Percentiles rank a stretch among this genome's conserved stretches.
phyloP scores from a whole-genome alignment of 2,888 invertebrate species.

The Pomacea canaliculata region DNA sequence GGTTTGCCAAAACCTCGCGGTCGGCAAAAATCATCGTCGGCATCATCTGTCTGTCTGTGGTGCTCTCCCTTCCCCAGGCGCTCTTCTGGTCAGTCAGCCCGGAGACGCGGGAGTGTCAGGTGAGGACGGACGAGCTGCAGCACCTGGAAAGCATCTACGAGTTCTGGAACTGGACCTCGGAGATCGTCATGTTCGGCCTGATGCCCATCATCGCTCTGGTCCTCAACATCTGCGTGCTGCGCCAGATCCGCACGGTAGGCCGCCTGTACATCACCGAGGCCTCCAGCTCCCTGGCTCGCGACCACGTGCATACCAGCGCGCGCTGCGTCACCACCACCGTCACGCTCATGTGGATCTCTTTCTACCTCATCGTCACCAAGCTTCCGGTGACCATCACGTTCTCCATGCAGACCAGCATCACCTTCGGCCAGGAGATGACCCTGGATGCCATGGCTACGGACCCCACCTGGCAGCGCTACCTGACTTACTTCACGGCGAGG shows the following conservation, averaged over 20 bases:
- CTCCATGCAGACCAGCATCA: constrained; percentile 47
- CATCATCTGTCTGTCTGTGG: constrained; percentile 45
- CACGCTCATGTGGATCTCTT: constrained; percentile 59
- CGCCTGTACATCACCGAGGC: constrained; percentile 31
- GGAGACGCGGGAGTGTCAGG: constrained; percentile 36
- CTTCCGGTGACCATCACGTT: constrained; percentile 60
- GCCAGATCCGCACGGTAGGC: constrained; percentile 36
- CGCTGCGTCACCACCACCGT: constrained; percentile 48
- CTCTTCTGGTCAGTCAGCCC: constrained; percentile 60
- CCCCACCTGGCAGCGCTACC: constrained; percentile 54
- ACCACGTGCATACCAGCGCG: neutral
- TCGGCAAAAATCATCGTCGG: constrained; percentile 56
- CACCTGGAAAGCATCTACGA: constrained; percentile 39
- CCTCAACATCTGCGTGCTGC: constrained; percentile 55
- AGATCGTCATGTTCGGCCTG: constrained; percentile 51
- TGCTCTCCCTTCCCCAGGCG: constrained; percentile 58
- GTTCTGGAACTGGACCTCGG: constrained; percentile 55
- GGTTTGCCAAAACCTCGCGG: constrained; percentile 56
- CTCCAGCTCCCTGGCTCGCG: constrained; percentile 5
- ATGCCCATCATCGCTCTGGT: constrained; percentile 52
- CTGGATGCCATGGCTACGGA: constrained; percentile 50
- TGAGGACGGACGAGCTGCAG: constrained; percentile 34
- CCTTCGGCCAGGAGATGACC: constrained; percentile 44
- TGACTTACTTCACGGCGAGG: constrained; percentile 54
- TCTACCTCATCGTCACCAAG: constrained; percentile 61